Evolutionary conservation across 2,797 vertebrate species (phyloP), one percentile per base, ranked within the genome.

Genomic region (Micrastur ruficollis): DNA sequence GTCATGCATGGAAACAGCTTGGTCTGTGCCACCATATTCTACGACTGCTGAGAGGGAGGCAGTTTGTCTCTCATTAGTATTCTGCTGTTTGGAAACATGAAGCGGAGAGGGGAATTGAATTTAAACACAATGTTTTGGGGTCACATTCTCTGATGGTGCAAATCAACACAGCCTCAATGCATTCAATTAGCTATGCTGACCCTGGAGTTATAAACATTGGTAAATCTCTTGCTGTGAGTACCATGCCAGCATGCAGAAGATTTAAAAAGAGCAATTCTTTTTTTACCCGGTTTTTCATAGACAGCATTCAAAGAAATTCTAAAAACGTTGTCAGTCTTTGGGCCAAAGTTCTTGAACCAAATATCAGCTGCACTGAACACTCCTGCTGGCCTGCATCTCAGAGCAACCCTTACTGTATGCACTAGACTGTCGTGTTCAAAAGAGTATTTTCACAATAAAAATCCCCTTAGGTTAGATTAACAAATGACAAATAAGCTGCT

Each of bases 251-350:
- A 25, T 18, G 32, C 4, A 26, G 29, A 68, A 74, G 22, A 58
- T 56, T 81, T 90, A 16, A 71, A 74, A 86, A 59, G 14, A 67
- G 2, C 14, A 55, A 17, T 55, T 42, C 3, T 14, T 52, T 46
- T 13, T 10, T 4, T 11, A 2, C 3, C 1, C 5, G 0, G 0
- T 10, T 83, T 66, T 89, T 81, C 20, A 25, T 3, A 58, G 68
- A 23, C 22, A 78, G 11, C 32, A 66, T 72, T 81, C 5, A 10
- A 89, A 92, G 10, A 74, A 67, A 75, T n/a, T 7, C 7, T 44
- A 36, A 55, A 62, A 29, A 67, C 13, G 1, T 40, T 59, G 23
- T 55, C 29, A 62, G 25, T 74, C 14, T 84, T 78, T 44, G 29
- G 12, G 46, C 84, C 36, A 68, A 65, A 72, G 15, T 56, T 72